Evolutionary conservation across 2,797 vertebrate genomes (phyloP), one percentile per base, ranked within the genome.

Genomic region (Luscinia megarhynchos): DNA sequence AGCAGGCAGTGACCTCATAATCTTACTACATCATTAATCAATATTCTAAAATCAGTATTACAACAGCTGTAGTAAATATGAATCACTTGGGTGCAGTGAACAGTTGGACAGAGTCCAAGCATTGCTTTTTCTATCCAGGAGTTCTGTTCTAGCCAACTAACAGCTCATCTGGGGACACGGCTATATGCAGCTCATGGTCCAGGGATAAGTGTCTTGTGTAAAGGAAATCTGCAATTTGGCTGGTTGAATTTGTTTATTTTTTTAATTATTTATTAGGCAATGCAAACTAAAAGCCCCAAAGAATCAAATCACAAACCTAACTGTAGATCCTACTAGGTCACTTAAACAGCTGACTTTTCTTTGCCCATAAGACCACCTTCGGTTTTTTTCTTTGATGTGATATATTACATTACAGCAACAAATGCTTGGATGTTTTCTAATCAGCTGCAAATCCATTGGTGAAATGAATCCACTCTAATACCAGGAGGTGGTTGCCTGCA

Each of bases 31-130:
- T 79, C 66, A 57, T 91, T 89, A 81, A 75, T 96, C 93, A 93
- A 46, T 89, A 81, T 84, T 96, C 93, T 85, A 84, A 90, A 91
- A 84, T 86, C 29, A 55, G 45, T 50, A 70, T 93, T 89, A n/a
- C 15, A 73, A 36, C 66, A 84, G 32, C 66, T 89, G 2, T 66
- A 89, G 82, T 69, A 85, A 89, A 83, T 73, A 72, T 70, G 73
- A 89, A 89, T 93, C 79, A 69, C 82, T 85, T 92, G 91, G 48
- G 62, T 75, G 43, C 62, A 75, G 50, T 80, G 75, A 95, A 32
- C 43, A 48, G 21, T 80, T 95, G 95, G 84, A 76, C 40, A 34
- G 54, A 55, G 40, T 93, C 91, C 93, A 95, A 57, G 64, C 30
- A 61, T 5, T 84, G 77, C 22, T 80, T 89, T 89, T 92, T 55